These are phyloP conservation scores for Gymnothorax reevesii DNA, from an alignment of 2,797 vertebrate species.

Conservation along the genomic window DNA sequence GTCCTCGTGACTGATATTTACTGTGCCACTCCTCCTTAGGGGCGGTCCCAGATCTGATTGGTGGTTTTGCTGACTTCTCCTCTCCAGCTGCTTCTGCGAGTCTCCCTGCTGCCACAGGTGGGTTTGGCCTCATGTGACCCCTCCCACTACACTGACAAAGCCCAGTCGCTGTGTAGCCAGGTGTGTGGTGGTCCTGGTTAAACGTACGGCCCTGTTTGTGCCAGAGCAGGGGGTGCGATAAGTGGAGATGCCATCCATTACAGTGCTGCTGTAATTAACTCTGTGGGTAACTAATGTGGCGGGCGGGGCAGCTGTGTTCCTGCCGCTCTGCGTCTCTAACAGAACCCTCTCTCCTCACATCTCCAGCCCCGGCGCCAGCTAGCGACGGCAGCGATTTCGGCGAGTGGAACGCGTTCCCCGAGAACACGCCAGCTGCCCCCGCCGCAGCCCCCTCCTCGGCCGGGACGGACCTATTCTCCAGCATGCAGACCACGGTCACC, in stretches of 20 bases:
- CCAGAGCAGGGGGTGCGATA: no score
- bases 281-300: no score
- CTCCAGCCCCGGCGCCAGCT: conserved; percentile 53
- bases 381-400: conserved; percentile 90
- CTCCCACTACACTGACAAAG: neutral
- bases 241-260: no score
- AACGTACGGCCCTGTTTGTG: no score
- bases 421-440: conserved; percentile 65
- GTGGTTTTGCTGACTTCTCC: conserved; percentile 91
- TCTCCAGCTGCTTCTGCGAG: conserved; percentile 77
- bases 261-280: no score
- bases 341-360: no score
- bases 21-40: conserved; percentile 8
- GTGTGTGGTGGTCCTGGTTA: neutral
- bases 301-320: no score
- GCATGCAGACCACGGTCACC: conserved; percentile 60
- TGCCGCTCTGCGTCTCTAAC: no score
- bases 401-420: conserved; percentile 92
- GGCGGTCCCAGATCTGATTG: conserved; percentile 62
- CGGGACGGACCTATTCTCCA: conserved; percentile 73
- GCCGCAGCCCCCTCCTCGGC: conserved; percentile 59
- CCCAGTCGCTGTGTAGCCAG: neutral
- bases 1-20: neutral
- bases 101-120: conserved; percentile 82
- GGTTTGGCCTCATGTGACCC: conserved; percentile 44